phyloP scores from a whole-genome alignment of 2,113 vertebrate genomes.

The Pelvicachromis taeniatus region DNA sequence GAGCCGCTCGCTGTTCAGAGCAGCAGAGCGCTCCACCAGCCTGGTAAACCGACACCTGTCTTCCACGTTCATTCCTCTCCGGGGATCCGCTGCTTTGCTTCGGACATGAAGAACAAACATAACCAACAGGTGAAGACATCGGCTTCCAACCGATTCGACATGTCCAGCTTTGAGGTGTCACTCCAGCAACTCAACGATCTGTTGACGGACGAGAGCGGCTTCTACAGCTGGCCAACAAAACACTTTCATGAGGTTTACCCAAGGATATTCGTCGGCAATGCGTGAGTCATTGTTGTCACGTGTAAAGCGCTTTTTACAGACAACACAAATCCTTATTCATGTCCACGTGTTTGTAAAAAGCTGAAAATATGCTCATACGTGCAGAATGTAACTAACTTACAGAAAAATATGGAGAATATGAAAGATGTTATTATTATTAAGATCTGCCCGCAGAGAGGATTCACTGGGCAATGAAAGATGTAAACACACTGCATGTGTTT shows the following conservation, averaged over 20 bases:
- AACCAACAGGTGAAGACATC: background rate
- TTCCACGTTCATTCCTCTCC: background rate
- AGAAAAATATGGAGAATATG: background rate
- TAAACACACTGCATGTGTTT: background rate
- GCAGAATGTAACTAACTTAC: background rate
- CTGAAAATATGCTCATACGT: background rate
- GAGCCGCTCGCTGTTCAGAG: background rate
- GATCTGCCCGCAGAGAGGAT: background rate
- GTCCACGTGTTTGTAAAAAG: background rate
- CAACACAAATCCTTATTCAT: background rate
- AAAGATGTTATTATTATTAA: background rate
- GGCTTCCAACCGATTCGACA: conserved; percentile 37
- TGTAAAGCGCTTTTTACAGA: background rate
- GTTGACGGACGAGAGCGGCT: conserved; percentile 82
- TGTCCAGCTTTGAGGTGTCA: conserved; percentile 80
- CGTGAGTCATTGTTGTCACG: conserved; percentile 70
- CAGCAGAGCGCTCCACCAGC: background rate
- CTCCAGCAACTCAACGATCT: conserved; percentile 91
- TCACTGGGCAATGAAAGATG: background rate
- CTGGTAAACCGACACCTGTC: conserved; percentile 31
- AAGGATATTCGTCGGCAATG: conserved; percentile 87
- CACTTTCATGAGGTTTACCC: conserved; percentile 86
- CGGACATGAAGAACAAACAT: conserved; percentile 47
- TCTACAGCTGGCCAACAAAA: conserved; percentile 84
- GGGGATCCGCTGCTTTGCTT: background rate